phyloP scores from a whole-genome alignment of 2,113 vertebrate genomes.

The Anthoscopus minutus region DNA sequence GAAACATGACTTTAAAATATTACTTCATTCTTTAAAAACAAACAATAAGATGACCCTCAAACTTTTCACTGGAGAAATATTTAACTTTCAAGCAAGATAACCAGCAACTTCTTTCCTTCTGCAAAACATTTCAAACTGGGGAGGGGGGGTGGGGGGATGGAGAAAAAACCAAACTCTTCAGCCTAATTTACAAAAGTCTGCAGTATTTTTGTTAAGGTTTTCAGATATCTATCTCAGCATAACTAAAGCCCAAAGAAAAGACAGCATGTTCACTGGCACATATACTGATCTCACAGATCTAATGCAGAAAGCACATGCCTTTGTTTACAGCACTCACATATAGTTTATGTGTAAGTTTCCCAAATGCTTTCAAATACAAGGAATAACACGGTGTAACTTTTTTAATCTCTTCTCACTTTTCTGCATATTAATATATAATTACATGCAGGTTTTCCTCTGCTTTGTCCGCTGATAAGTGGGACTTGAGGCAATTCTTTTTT shows the following conservation, averaged over 20 bases:
- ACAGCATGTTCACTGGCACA: not conserved
- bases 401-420: not conserved
- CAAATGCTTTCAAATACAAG: not conserved
- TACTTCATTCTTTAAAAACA: not conserved
- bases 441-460: not conserved
- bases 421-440: not conserved
- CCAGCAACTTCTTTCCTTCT: not conserved
- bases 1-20: not conserved
- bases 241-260: not conserved
- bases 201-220: not conserved
- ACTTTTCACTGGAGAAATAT: not conserved
- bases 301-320: not conserved
- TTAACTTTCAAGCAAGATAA: not conserved
- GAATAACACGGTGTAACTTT: not conserved
- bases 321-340: not conserved
- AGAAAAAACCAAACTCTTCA: not conserved
- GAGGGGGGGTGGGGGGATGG: rapidly evolving
- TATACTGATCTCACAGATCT: not conserved
- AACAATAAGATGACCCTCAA: not conserved
- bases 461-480: not conserved
- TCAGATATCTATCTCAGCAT: not conserved
- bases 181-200: not conserved
- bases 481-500: not conserved
- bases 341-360: not conserved
- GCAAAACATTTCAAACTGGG: not conserved